Evolutionary conservation across 2,797 vertebrate genomes (phyloP).

Genomic region (Chanos chanos): DNA sequence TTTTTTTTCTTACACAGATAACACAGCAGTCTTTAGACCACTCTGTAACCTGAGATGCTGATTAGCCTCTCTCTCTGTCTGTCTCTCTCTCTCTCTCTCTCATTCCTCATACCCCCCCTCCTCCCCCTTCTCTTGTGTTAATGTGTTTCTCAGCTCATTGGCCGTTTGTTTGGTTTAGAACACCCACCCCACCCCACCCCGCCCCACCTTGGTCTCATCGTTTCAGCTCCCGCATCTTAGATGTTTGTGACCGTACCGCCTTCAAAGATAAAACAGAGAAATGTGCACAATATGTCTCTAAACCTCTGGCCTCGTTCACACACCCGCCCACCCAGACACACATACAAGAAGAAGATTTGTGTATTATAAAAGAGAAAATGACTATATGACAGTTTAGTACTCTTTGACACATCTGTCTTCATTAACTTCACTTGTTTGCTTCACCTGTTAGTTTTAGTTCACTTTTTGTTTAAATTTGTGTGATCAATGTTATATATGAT

Average conservation of each 20-base stretch:
- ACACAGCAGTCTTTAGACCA: constrained; percentile 48
- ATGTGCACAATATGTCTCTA: constrained; percentile 15
- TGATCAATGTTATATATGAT: too few relatives aligned
- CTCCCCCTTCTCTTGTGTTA: not conserved
- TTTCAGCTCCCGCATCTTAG: constrained; percentile 39
- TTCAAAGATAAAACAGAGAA: constrained; percentile 31
- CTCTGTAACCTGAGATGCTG: constrained; percentile 29
- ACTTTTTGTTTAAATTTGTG: too few relatives aligned
- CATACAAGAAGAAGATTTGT: not conserved
- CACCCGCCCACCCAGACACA: not conserved
- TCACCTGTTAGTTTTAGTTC: too few relatives aligned
- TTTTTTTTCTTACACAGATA: too few relatives aligned
- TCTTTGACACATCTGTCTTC: too few relatives aligned
- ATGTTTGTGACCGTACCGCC: constrained; percentile 24
- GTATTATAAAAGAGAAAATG: constrained; percentile 17
- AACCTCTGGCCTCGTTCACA: not conserved
- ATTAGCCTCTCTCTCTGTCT: constrained; percentile 16
- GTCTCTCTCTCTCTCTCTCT: constrained; percentile 5
- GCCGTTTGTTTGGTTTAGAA: constrained; percentile 53
- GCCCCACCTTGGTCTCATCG: constrained; percentile 31
- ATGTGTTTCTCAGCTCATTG: constrained; percentile 13
- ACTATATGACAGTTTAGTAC: too few relatives aligned
- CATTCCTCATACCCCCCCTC: not conserved
- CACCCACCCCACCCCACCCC: constrained; percentile 50
- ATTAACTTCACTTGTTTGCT: too few relatives aligned